These are phyloP conservation scores for Busseola fusca DNA, from an alignment of 2,888 invertebrate genomes.

Conservation along the genomic window DNA sequence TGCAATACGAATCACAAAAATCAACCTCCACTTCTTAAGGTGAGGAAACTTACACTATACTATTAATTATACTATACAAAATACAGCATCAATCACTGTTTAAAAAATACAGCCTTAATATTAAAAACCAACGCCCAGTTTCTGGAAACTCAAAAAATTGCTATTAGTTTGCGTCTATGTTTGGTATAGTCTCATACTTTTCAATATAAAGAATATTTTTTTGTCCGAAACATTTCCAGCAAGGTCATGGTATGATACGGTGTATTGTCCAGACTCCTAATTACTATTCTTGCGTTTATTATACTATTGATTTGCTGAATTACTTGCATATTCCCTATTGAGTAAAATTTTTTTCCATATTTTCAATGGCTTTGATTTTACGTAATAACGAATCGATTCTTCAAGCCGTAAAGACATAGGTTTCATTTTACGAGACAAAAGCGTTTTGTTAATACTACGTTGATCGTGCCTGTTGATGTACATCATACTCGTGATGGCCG, in stretches of 20 bases:
- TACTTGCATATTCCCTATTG: slow-evolving; percentile 6
- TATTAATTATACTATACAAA: slow-evolving; percentile 12
- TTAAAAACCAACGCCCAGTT: neutral
- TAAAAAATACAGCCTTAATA: slow-evolving; percentile 12
- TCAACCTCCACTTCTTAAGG: slow-evolving; percentile 9
- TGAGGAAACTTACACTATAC: slow-evolving; percentile 7
- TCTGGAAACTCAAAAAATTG: neutral
- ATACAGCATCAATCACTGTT: slow-evolving; percentile 14
- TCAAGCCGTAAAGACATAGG: slow-evolving; percentile 74
- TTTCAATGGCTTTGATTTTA: slow-evolving; percentile 73
- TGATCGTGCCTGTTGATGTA: slow-evolving; percentile 76
- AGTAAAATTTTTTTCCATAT: slow-evolving; percentile 70
- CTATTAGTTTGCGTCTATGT: neutral
- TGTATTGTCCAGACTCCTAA: neutral
- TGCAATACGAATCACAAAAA: slow-evolving; percentile 31
- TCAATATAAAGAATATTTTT: neutral
- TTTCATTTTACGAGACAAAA: slow-evolving; percentile 75
- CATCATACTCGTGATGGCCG: slow-evolving; percentile 78
- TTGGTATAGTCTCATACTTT: neutral
- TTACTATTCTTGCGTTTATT: neutral
- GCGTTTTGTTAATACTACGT: slow-evolving; percentile 68
- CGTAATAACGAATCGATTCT: slow-evolving; percentile 69
- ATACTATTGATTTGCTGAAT: neutral
- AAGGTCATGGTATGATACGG: neutral
- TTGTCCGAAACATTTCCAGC: neutral